Conservation (phyloP, 2,888 invertebrate genomes). For the Oeneis ivallda region DNA sequence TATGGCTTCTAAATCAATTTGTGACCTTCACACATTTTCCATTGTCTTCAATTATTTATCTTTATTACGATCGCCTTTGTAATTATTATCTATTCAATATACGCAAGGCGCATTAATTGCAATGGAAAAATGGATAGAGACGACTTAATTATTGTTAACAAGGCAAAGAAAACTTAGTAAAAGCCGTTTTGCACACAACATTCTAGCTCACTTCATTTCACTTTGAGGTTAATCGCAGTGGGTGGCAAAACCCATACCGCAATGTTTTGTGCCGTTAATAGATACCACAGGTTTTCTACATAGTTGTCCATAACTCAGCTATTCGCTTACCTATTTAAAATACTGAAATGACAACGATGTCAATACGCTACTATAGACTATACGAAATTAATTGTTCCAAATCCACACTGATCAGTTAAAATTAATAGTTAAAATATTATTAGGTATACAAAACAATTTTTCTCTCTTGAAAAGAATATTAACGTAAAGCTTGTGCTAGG, state of each 20-base stretch:
- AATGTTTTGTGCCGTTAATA: constrained; percentile 41
- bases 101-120: constrained; percentile 28
- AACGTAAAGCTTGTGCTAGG: too few relatives aligned
- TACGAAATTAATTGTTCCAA: not conserved
- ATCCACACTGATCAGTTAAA: not conserved
- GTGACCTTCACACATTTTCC: not conserved
- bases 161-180: constrained; percentile 35
- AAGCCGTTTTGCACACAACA: constrained; percentile 33
- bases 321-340: constrained; percentile 13
- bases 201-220: constrained; percentile 40
- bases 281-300: constrained; percentile 38
- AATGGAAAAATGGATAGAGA: constrained; percentile 27
- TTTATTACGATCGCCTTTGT: constrained; percentile 19
- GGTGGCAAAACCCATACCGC: constrained; percentile 42
- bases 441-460: too few relatives aligned
- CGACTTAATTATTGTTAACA: constrained; percentile 34
- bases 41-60: not conserved
- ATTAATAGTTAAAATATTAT: too few relatives aligned
- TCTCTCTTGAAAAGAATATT: too few relatives aligned
- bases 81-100: constrained; percentile 28
- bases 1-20: not conserved
- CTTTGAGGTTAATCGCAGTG: constrained; percentile 46
- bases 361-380: not conserved
- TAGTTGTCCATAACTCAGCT: constrained; percentile 29
- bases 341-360: not conserved